A percentile compares a stretch with the other conserved stretches of the same genome.
phyloP scores from a whole-genome alignment of 1,140 invertebrate genomes.

The Heliconius congener region DNA sequence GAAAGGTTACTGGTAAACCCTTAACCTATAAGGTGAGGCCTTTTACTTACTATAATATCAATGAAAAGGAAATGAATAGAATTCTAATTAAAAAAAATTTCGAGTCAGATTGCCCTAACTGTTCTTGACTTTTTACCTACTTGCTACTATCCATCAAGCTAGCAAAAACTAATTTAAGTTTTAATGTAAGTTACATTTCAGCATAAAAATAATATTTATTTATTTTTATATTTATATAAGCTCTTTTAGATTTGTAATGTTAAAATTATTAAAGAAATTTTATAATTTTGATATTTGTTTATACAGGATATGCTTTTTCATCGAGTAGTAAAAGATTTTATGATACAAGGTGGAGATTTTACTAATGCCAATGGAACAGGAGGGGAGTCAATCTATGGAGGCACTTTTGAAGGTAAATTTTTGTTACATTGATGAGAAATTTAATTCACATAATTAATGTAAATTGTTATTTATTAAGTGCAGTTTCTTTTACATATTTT shows the following conservation, averaged over 20 bases:
- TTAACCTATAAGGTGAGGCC: slow-evolving; percentile 86
- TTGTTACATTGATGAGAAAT: too few relatives aligned
- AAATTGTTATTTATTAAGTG: too few relatives aligned
- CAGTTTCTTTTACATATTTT: too few relatives aligned
- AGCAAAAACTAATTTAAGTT: too few relatives aligned
- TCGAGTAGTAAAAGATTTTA: slow-evolving; percentile 89
- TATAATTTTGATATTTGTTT: background rate
- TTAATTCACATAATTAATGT: too few relatives aligned
- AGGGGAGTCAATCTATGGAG: slow-evolving; percentile 95
- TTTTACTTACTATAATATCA: background rate
- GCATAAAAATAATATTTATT: too few relatives aligned
- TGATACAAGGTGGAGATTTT: slow-evolving; percentile 86
- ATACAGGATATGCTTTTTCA: slow-evolving; percentile 91
- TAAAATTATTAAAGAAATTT: background rate
- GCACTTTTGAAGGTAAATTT: slow-evolving; percentile 89
- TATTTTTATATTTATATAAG: background rate
- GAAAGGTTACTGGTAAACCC: slow-evolving; percentile 86
- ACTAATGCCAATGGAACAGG: slow-evolving; percentile 95
- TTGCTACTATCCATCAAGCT: too few relatives aligned
- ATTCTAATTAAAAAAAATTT: too few relatives aligned
- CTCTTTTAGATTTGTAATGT: background rate
- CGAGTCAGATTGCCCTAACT: too few relatives aligned
- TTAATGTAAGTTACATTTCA: too few relatives aligned
- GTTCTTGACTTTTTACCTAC: too few relatives aligned
- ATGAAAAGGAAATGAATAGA: background rate